Evolutionary conservation across 2,888 invertebrate genomes (phyloP), one percentile per base, ranked within the genome.

Genomic region (Nomada ruficornis): DNA sequence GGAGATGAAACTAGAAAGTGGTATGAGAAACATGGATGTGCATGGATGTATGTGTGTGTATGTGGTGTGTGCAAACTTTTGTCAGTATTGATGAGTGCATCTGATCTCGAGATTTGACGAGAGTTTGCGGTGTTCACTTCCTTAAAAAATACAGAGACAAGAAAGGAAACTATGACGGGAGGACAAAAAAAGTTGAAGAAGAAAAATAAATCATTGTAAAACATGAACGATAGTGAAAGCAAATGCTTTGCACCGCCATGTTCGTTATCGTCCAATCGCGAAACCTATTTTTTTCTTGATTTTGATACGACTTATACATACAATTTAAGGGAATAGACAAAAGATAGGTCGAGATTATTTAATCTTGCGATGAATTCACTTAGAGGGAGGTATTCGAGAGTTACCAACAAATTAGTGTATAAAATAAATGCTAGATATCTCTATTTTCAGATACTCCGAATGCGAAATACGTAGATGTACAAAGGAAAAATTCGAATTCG

Each of bases 261-360:
- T 81, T 83, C 81, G 59, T 77, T 76, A 81, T 87, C 79, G 84
- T 88, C 81, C 81, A 87, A 62, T 77, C 70, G 80, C 79, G 70
- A 67, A 80, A 85, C 81, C 71, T 86, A 82, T 68, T 86, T 85
- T 73, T 78, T 84, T 73, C 78, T 87, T 87, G 76, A 86, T 88
- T 87, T 87, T 87, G 88, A 87, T 87, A 87, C 84, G 80, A 87
- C 82, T 82, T 87, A 87, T 88, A 86, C 71, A 87, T 81, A 75
- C 65, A 47, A 29, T 72, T 54, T 84, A 79, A 88, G 75, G 29
- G 52, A 63, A 79, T 81, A 76, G 73, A 72, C 65, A 83, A 71
- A 74, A 54, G 81, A 76, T 79, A 79, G 83, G 67, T 60, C 44
- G 64, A 80, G 59, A 72, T 54, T 13, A 20, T 73, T 87, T 83